Base-by-base conservation (phyloP, 1,140 invertebrate genomes). In the Drosophila kurseongensis region DNA sequence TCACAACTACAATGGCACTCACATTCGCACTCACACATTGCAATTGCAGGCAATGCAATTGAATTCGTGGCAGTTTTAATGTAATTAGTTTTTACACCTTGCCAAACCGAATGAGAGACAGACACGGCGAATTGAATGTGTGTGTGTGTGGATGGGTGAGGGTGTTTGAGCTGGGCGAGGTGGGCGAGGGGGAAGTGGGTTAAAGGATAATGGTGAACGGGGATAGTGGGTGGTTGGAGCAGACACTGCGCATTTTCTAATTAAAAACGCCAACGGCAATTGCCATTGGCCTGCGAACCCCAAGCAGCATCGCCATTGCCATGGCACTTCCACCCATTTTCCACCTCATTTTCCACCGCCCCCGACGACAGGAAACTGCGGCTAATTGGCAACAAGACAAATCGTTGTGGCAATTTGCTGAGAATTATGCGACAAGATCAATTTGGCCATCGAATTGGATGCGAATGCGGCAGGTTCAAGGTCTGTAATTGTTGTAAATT, bases 1-100 rank as follows among this genome's bases (percentile, higher is more conserved):
- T 1, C 29, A 32, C 29, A 32, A 1, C 0, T 1, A 32, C 29
- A 32, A 7, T 9, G 27, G 47, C 27, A 35, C 5, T 4, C 35
- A 7, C 35, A 67, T 13, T 44, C 38, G 10, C 27, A 67, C 23
- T 58, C 40, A 50, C 55, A 50, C 40, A 63, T 52, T 38, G 50
- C 61, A 75, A 41, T 63, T 61, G 60, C 77, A 76, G 57, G 63
- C 84, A 79, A 79, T 89, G 79, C 83, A 89, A 86, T 86, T 89
- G 83, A 86, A 86, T 88, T 86, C 84, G 83, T 86, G 83, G 83
- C 83, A 88, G 84, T 86, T 86, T 86, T 86, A 86, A 86, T 86
- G 84, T 86, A 86, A 86, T 86, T 86, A 88, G 83, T 86, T 86
- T 86, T 86, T 83, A 86, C 83, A 86, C 83, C 83, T 86, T 89